Evolutionary conservation across 2,888 invertebrate genomes (phyloP).

Genomic region (Chouioia cunea): DNA sequence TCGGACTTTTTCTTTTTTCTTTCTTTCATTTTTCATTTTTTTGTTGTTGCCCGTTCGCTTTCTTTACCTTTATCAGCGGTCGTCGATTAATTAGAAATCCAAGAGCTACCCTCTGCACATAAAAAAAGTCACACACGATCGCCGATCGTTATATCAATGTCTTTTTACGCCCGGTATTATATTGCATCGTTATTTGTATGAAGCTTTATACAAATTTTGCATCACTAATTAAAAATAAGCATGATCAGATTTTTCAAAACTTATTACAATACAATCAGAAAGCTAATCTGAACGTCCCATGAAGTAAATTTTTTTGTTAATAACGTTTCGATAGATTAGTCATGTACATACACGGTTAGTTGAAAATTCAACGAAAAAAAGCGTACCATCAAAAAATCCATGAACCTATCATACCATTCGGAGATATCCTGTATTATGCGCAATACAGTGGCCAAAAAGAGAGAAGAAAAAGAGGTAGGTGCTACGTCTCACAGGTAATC

Average conservation of each 20-base stretch:
- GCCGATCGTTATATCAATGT: background rate
- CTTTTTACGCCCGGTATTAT: no score
- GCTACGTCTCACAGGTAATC: constrained; percentile 31
- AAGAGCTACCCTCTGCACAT: background rate
- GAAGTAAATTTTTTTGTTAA: no score
- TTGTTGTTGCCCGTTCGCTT: constrained; percentile 7
- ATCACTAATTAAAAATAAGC: no score
- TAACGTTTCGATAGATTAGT: no score
- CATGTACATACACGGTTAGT: no score
- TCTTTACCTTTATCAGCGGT: constrained; percentile 1
- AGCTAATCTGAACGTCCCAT: no score
- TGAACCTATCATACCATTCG: background rate
- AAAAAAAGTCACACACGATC: background rate
- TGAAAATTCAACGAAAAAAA: no score
- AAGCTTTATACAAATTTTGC: no score
- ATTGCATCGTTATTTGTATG: no score
- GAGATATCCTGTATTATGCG: constrained; percentile 14
- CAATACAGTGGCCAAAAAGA: constrained; percentile 22
- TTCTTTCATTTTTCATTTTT: constrained; percentile 10
- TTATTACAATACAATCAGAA: no score
- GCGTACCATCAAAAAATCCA: background rate
- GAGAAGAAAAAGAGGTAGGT: background rate
- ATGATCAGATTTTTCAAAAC: no score
- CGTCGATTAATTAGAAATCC: constrained; percentile 38
- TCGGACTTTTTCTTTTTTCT: constrained; percentile 15